Evolutionary conservation across 2,113 vertebrate genomes (phyloP).

Genomic region (Nymphicus hollandicus): DNA sequence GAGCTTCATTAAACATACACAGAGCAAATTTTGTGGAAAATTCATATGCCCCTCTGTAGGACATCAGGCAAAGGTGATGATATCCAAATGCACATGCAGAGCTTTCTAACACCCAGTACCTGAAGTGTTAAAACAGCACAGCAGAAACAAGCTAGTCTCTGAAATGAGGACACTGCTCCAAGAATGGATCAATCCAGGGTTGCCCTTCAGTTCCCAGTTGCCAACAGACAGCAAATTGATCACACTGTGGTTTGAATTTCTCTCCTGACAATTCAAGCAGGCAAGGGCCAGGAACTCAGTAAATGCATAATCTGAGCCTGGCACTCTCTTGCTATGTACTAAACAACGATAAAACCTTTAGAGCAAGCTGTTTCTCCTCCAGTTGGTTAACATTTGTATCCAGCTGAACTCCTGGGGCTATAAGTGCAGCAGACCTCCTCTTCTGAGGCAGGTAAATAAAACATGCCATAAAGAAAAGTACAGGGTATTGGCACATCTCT

Average conservation of each 20-base stretch:
- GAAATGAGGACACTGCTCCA: constrained; percentile 1
- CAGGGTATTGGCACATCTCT: not conserved
- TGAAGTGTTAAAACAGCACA: not conserved
- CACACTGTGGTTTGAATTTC: not conserved
- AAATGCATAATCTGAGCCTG: not conserved
- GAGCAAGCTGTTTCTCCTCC: not conserved
- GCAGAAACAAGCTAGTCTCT: not conserved
- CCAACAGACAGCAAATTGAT: not conserved
- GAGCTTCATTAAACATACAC: not conserved
- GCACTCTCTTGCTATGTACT: not conserved
- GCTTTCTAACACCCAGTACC: not conserved
- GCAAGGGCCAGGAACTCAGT: not conserved
- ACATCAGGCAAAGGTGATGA: not conserved
- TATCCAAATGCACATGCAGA: not conserved
- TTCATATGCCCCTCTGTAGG: not conserved
- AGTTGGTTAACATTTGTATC: not conserved
- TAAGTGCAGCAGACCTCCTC: constrained; percentile 13
- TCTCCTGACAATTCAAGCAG: not conserved
- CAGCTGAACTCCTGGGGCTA: not conserved
- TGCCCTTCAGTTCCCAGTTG: not conserved
- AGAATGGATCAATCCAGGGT: not conserved
- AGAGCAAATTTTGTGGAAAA: not conserved
- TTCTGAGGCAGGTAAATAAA: constrained; percentile 37
- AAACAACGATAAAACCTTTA: not conserved
- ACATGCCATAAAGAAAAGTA: not conserved